These are phyloP conservation scores for Byasa hedistus DNA, from an alignment of 2,888 invertebrate genomes.

Conservation along the genomic window DNA sequence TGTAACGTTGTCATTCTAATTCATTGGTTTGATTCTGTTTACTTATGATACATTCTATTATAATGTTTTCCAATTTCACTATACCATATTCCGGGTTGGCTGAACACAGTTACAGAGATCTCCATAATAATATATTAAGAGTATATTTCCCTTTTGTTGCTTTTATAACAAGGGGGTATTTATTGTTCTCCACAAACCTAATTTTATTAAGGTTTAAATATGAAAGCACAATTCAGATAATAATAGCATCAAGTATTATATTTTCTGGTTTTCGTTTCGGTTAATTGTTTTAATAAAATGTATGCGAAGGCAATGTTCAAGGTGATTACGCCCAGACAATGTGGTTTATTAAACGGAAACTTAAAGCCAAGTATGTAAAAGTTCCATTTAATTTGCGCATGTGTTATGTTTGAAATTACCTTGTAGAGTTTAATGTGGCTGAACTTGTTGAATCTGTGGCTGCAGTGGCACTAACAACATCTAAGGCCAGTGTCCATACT, in stretches of 20 bases:
- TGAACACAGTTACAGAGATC: too few relatives aligned
- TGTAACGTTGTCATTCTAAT: conserved; percentile 10
- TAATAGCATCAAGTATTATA: too few relatives aligned
- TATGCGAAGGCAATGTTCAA: too few relatives aligned
- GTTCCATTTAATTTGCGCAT: neutral
- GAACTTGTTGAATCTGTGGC: conserved; percentile 25
- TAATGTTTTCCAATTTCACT: neutral
- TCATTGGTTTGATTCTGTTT: neutral
- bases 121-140: too few relatives aligned
- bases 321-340: neutral
- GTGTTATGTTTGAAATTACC: conserved; percentile 4
- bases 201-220: too few relatives aligned
- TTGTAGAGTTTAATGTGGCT: conserved; percentile 2
- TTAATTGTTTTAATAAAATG: too few relatives aligned
- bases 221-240: too few relatives aligned
- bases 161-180: too few relatives aligned
- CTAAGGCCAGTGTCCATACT: conserved; percentile 42
- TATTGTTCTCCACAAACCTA: too few relatives aligned
- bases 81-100: neutral
- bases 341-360: neutral
- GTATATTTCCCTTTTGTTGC: too few relatives aligned
- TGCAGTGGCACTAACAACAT: conserved; percentile 30
- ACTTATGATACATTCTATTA: neutral
- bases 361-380: neutral
- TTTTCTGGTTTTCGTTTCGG: too few relatives aligned